Conservation (phyloP, 2,888 invertebrate species). For the Neoscelio sp. region DNA sequence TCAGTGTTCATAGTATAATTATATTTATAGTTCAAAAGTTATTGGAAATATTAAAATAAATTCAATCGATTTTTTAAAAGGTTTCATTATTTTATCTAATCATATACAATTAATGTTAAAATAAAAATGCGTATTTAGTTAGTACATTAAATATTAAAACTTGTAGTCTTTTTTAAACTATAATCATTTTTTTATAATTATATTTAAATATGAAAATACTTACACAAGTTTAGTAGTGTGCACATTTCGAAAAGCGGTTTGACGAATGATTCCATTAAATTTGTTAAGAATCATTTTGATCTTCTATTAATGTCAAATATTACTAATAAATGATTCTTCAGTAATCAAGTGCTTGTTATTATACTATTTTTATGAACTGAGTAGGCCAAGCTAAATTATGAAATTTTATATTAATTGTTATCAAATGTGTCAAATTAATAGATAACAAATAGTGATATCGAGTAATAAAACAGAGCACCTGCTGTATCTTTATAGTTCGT, state of each 20-base stretch:
- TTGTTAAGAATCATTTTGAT: constrained; percentile 44
- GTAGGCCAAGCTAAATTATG: constrained; percentile 5
- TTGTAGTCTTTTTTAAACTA: no score
- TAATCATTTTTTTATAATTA: no score
- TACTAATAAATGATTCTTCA: background rate
- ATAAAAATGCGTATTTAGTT: no score
- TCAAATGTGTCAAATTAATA: constrained; percentile 20
- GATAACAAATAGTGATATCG: constrained; percentile 38
- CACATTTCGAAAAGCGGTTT: constrained; percentile 19
- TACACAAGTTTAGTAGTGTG: constrained; percentile 30
- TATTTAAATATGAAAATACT: constrained; percentile 12
- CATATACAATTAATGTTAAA: no score
- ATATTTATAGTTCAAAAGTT: no score
- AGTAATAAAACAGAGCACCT: constrained; percentile 20
- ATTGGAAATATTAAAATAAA: no score
- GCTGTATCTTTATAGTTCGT: background rate
- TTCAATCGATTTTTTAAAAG: no score
- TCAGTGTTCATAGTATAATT: no score
- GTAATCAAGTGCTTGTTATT: background rate
- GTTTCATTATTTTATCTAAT: no score
- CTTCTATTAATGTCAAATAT: no score
- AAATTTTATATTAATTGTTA: constrained; percentile 23
- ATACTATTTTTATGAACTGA: constrained; percentile 23
- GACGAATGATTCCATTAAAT: constrained; percentile 9
- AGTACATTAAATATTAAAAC: no score